Evolutionary conservation across 2,797 vertebrate genomes (phyloP).

Genomic region (Erethizon dorsatum): DNA sequence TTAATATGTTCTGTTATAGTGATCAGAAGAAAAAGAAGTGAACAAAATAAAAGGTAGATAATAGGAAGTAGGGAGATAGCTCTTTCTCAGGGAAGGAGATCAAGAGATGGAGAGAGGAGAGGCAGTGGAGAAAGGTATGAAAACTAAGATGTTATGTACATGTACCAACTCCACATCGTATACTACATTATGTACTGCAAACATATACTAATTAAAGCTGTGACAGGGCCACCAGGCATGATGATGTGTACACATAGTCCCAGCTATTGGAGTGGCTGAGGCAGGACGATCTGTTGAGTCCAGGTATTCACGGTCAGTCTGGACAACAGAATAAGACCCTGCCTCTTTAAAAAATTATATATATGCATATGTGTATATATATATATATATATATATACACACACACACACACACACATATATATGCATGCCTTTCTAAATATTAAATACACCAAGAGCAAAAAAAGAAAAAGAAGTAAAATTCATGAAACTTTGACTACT

Average conservation of each 20-base stretch:
- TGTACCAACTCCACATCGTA: background rate
- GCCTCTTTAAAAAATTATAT: background rate
- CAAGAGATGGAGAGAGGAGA: background rate
- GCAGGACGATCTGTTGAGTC: background rate
- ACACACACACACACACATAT: no score
- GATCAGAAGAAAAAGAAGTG: background rate
- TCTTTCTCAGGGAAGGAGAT: background rate
- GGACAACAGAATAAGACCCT: background rate
- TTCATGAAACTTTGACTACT: background rate
- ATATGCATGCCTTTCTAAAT: background rate
- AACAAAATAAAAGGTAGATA: background rate
- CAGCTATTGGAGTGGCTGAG: background rate
- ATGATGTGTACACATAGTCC: background rate
- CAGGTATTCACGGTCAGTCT: background rate
- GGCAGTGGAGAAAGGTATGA: background rate
- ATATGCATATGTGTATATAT: no score
- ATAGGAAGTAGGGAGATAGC: background rate
- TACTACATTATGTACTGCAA: background rate
- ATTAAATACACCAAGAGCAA: background rate
- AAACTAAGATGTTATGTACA: background rate
- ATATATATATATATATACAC: no score
- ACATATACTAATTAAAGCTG: background rate
- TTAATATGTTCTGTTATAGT: background rate
- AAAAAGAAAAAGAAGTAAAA: background rate
- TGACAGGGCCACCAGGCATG: background rate